Base-by-base conservation (phyloP, 2,888 invertebrate genomes). In the Tiliacea citrago region DNA sequence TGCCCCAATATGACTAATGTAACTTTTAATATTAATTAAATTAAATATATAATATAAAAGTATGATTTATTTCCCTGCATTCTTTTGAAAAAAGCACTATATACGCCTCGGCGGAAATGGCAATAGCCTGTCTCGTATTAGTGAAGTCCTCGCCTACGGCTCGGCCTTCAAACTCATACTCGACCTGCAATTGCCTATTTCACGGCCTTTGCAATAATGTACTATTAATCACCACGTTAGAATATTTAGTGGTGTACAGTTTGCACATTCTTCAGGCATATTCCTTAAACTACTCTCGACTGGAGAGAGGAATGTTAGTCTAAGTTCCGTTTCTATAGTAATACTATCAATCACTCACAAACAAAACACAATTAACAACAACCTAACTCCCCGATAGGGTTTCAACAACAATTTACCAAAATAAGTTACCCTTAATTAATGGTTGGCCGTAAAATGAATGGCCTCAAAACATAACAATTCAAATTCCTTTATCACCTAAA, bases 401-500 rank as follows among this genome's bases (percentile, higher is more conserved):
- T 83, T 72, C 79, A 83, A 78, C 72, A 78, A 61, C 45, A 60
- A 68, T 51, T 51, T 66, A 69, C 67, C 18, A 63, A 51, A 67
- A 62, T 70, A 67, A 24, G 21, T 65, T 79, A 60, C 62, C 42
- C 35, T 47, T 58, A 82, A 77, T 82, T 82, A 83, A 83, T 53
- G 69, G 55, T 79, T 69, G 49, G 13, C 13, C 45, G 12, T 60
- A 21, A 71, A 83, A 83, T 6, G 6, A 79, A 81, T 79, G 67
- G 61, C 21, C 8, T n/a, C 53, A 61, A 78, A 79, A 79, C 67
- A 67, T 57, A 35, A 80, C 81, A 83, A 81, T 83, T 74, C 84
- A 83, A 81, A 81, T 81, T 83, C 81, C 80, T 70, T 83, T 79
- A 79, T 68, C 81, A 63, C 81, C 53, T 57, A 81, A 83, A 81